phyloP scores from a whole-genome alignment of 1,140 invertebrate species.

The Tetramorium parvispinum region DNA sequence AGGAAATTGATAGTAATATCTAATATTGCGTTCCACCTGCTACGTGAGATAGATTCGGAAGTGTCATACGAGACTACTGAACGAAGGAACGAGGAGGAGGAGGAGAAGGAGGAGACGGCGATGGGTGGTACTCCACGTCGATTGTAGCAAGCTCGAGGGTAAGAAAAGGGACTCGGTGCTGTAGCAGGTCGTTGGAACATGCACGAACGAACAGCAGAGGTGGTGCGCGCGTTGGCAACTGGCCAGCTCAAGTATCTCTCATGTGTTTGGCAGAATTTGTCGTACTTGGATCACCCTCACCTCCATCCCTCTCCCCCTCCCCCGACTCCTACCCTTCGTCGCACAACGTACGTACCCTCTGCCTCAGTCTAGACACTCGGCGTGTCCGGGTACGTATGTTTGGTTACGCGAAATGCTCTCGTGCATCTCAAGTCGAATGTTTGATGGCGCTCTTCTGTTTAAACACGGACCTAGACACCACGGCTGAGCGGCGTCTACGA shows the following conservation, averaged over 20 bases:
- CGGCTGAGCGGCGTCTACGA: conserved; percentile 57
- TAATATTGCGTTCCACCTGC: conserved; percentile 22
- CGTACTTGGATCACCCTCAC: conserved; percentile 48
- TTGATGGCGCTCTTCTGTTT: conserved; percentile 75
- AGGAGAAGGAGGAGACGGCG: background rate
- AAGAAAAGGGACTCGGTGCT: conserved; percentile 65
- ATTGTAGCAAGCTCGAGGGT: conserved; percentile 53
- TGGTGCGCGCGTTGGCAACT: conserved; percentile 72
- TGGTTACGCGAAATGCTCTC: conserved; percentile 76
- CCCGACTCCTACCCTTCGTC: background rate
- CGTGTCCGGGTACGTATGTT: conserved; percentile 74
- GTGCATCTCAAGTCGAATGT: conserved; percentile 76
- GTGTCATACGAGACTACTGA: background rate
- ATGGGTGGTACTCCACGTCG: conserved; percentile 22
- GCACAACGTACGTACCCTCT: background rate
- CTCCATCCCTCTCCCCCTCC: background rate
- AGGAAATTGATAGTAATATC: conserved; percentile 8
- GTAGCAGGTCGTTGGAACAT: conserved; percentile 60
- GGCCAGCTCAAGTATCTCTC: conserved; percentile 76
- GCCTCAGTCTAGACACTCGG: conserved; percentile 47
- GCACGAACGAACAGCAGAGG: conserved; percentile 65
- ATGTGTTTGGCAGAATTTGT: conserved; percentile 79
- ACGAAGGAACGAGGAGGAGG: background rate
- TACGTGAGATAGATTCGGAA: conserved; percentile 14
- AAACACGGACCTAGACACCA: conserved; percentile 71